Conservation (phyloP, 2,888 invertebrate genomes). For the Pomacea canaliculata region DNA sequence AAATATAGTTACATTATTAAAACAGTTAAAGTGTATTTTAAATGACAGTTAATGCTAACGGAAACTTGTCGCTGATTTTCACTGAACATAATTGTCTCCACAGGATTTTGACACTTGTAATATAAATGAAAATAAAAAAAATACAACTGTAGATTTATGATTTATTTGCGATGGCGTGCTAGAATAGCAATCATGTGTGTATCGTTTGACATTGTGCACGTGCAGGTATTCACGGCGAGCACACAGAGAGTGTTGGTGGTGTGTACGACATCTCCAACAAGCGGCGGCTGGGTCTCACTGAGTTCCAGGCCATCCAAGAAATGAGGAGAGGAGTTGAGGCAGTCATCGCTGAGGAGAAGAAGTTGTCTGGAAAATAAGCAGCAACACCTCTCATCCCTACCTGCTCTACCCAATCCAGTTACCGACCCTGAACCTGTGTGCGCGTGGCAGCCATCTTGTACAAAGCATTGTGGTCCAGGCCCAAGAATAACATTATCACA, state of each 20-base stretch:
- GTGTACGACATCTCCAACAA: slow-evolving; percentile 63
- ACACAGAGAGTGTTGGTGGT: slow-evolving; percentile 60
- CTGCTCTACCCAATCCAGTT: not conserved
- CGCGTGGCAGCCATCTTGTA: not conserved
- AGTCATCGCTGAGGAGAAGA: slow-evolving; percentile 31
- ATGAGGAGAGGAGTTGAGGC: slow-evolving; percentile 54
- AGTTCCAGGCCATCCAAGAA: slow-evolving; percentile 53
- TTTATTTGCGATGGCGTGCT: too few relatives aligned
- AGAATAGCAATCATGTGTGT: too few relatives aligned
- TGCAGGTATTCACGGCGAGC: slow-evolving; percentile 57
- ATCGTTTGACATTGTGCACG: too few relatives aligned
- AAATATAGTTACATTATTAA: too few relatives aligned
- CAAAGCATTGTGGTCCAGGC: not conserved
- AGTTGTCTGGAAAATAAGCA: slow-evolving; percentile 83
- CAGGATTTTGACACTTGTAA: too few relatives aligned
- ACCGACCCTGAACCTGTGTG: not conserved
- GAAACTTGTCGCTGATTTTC: too few relatives aligned
- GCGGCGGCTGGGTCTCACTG: slow-evolving; percentile 59
- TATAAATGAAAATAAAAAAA: too few relatives aligned
- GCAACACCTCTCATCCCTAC: not conserved
- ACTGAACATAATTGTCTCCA: too few relatives aligned
- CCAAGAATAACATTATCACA: not conserved
- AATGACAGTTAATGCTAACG: too few relatives aligned
- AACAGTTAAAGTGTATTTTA: too few relatives aligned
- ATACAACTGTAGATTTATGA: too few relatives aligned